Evolutionary conservation across 2,888 invertebrate genomes (phyloP).

Genomic region (Hirudinaria manillensis): DNA sequence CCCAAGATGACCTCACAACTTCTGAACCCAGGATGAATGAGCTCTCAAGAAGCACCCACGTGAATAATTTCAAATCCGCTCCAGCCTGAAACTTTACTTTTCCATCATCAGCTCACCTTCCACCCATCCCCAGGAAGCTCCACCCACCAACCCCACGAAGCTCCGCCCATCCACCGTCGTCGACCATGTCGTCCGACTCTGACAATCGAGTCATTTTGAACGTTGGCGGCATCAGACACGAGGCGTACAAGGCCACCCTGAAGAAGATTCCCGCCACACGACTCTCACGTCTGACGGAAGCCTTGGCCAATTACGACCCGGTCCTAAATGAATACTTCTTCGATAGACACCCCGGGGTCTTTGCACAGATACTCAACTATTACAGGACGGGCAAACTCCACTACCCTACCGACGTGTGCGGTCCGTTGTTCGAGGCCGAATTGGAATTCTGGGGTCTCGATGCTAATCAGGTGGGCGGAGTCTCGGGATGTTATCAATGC

Average conservation of each 20-base stretch:
- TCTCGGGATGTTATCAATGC: neutral
- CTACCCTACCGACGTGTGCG: slow-evolving; percentile 87
- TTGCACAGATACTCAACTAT: slow-evolving; percentile 89
- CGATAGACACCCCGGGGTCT: slow-evolving; percentile 82
- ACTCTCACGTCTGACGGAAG: slow-evolving; percentile 86
- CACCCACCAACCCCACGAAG: neutral
- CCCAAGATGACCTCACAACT: slow-evolving; percentile 57
- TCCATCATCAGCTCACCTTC: neutral
- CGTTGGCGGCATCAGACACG: slow-evolving; percentile 93
- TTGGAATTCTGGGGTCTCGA: slow-evolving; percentile 89
- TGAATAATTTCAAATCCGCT: neutral
- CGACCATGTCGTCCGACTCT: slow-evolving; percentile 47
- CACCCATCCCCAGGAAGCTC: neutral
- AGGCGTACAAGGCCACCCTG: slow-evolving; percentile 65
- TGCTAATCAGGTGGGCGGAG: slow-evolving; percentile 80
- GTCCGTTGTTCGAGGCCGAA: slow-evolving; percentile 96
- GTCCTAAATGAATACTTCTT: slow-evolving; percentile 99
- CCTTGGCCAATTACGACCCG: slow-evolving; percentile 96
- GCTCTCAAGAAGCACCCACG: neutral
- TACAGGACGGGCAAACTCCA: slow-evolving; percentile 97
- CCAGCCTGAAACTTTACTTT: neutral
- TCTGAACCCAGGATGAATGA: neutral
- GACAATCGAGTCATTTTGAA: slow-evolving; percentile 96
- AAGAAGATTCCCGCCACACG: slow-evolving; percentile 96
- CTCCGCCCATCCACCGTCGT: slow-evolving; percentile 30